phyloP scores from a whole-genome alignment of 2,113 vertebrate genomes.

The Leptobrachium leishanense region DNA sequence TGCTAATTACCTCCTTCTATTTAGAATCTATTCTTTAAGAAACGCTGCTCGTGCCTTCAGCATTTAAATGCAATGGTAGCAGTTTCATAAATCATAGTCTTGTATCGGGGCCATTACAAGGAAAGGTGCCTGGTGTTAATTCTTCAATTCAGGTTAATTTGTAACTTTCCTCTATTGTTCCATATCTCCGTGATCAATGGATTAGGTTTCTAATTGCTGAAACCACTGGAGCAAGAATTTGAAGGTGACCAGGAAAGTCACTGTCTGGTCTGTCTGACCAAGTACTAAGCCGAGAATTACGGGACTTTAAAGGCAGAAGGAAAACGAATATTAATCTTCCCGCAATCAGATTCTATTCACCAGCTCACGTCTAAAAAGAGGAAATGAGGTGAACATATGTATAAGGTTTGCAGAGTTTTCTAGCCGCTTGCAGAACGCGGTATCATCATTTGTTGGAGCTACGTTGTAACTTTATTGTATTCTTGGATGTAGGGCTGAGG shows the following conservation, averaged over 20 bases:
- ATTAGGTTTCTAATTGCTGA: constrained; percentile 31
- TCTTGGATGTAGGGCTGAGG: too few species aligned
- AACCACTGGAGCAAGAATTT: constrained; percentile 24
- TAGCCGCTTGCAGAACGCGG: too few species aligned
- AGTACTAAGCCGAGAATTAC: not conserved
- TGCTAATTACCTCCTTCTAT: constrained; percentile 11
- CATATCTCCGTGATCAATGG: constrained; percentile 31
- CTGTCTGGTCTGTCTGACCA: not conserved
- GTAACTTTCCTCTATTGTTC: constrained; percentile 10
- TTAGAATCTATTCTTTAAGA: constrained; percentile 9
- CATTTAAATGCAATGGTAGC: not conserved
- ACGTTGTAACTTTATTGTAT: too few species aligned
- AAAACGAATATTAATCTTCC: not conserved
- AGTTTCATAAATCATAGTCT: constrained; percentile 24
- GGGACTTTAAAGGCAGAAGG: not conserved
- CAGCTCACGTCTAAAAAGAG: not conserved
- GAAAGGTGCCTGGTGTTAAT: constrained; percentile 33
- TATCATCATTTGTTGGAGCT: too few species aligned
- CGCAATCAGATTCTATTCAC: not conserved
- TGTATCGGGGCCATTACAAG: constrained; percentile 18
- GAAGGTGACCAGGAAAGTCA: constrained; percentile 36
- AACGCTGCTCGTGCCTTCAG: constrained; percentile 9
- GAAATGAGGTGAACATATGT: not conserved
- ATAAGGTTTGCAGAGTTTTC: too few species aligned
- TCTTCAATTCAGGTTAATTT: constrained; percentile 30